Evolutionary conservation across 2,797 vertebrate species (phyloP).

Genomic region (Spizella passerina): DNA sequence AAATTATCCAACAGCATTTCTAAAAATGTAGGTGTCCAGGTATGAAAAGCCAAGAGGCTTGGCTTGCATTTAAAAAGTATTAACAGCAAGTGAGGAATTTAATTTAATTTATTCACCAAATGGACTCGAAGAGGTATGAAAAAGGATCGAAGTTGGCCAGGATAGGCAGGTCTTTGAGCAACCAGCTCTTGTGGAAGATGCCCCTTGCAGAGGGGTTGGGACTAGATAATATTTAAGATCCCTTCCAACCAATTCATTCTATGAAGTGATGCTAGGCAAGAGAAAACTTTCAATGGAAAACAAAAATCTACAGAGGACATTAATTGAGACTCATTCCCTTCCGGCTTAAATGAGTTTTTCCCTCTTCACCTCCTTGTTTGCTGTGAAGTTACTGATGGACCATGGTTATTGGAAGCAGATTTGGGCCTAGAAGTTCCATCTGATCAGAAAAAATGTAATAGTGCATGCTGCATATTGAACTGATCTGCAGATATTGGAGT

Average conservation of each 20-base stretch:
- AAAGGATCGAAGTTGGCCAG: not conserved
- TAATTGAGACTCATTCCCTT: not conserved
- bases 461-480: not conserved
- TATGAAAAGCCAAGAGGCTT: constrained; percentile 11
- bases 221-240: not conserved
- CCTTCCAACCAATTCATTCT: not conserved
- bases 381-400: not conserved
- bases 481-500: not conserved
- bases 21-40: not conserved
- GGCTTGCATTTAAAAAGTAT: not conserved
- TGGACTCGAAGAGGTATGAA: not conserved
- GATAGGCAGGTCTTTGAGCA: not conserved
- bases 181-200: not conserved
- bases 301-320: not conserved
- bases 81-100: not conserved
- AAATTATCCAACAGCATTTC: not conserved
- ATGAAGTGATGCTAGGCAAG: not conserved
- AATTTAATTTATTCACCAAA: not conserved
- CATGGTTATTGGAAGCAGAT: not conserved
- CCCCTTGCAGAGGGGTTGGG: not conserved
- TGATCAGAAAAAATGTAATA: not conserved
- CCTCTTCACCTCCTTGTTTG: not conserved
- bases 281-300: not conserved
- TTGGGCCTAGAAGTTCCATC: not conserved
- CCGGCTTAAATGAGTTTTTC: not conserved